Conservation (phyloP, 2,797 vertebrate genomes). For the Echiichthys vipera region DNA sequence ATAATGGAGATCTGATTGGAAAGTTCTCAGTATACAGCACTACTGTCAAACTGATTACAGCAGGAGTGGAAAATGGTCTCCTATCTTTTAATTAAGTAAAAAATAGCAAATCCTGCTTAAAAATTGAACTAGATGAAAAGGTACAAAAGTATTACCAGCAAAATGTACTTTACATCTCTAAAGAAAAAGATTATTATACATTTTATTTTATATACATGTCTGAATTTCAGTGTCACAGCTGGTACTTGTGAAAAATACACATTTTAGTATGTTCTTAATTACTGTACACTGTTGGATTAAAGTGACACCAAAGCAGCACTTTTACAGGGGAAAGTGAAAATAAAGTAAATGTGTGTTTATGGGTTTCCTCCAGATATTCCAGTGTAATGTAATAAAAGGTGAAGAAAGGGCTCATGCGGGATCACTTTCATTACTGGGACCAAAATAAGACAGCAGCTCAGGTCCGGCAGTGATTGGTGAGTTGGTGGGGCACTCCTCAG, state of each 20-base stretch:
- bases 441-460: constrained; percentile 4
- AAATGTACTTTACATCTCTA: background rate
- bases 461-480: constrained; percentile 59
- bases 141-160: background rate
- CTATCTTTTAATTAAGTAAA: background rate
- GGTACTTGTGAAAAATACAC: too few relatives aligned
- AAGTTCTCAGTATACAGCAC: constrained; percentile 11
- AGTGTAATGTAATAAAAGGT: background rate
- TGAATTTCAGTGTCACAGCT: background rate
- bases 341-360: background rate
- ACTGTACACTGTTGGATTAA: background rate
- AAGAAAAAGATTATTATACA: background rate
- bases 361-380: background rate
- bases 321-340: background rate
- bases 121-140: background rate
- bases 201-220: background rate
- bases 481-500: constrained; percentile 63
- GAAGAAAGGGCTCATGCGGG: background rate
- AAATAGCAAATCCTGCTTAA: background rate
- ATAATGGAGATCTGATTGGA: constrained; percentile 26
- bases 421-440: constrained; percentile 1
- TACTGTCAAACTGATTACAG: constrained; percentile 19
- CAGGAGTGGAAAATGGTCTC: background rate
- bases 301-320: background rate
- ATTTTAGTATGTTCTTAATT: too few relatives aligned